phyloP scores from a whole-genome alignment of 2,113 vertebrate species.

The Hippopotamus amphibius region DNA sequence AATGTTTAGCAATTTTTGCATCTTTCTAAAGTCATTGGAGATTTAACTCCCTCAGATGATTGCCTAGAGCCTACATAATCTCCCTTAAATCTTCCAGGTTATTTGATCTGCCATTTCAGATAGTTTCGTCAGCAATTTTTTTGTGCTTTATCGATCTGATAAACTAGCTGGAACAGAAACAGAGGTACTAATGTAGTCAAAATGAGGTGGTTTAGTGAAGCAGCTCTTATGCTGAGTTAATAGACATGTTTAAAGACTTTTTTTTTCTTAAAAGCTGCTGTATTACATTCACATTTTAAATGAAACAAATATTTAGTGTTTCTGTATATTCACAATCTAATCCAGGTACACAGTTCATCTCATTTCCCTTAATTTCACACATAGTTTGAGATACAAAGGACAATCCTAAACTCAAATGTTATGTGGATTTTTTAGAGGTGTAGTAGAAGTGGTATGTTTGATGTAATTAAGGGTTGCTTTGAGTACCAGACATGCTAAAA shows the following conservation, averaged over 20 bases:
- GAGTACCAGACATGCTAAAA: neutral
- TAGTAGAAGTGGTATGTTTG: neutral
- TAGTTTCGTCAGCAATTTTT: slow-evolving; percentile 81
- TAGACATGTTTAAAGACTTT: neutral
- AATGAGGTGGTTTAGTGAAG: neutral
- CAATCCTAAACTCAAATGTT: neutral
- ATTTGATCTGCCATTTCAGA: slow-evolving; percentile 82
- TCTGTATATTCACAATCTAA: neutral
- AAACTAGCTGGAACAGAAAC: slow-evolving; percentile 78
- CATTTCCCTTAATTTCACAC: neutral
- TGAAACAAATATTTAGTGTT: neutral
- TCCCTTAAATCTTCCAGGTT: slow-evolving; percentile 78
- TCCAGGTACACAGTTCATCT: neutral
- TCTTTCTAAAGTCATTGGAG: slow-evolving; percentile 71
- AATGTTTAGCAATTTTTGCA: slow-evolving; percentile 78
- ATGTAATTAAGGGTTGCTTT: neutral
- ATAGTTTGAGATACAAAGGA: neutral
- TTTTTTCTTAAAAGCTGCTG: neutral
- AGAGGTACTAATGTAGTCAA: slow-evolving; percentile 57
- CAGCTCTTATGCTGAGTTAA: neutral
- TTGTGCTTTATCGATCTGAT: slow-evolving; percentile 80
- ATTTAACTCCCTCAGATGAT: slow-evolving; percentile 74
- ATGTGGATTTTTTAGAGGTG: neutral
- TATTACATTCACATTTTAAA: neutral
- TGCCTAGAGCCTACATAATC: slow-evolving; percentile 80